Base-by-base conservation (phyloP, 1,140 invertebrate species). In the Hyles euphorbiae region DNA sequence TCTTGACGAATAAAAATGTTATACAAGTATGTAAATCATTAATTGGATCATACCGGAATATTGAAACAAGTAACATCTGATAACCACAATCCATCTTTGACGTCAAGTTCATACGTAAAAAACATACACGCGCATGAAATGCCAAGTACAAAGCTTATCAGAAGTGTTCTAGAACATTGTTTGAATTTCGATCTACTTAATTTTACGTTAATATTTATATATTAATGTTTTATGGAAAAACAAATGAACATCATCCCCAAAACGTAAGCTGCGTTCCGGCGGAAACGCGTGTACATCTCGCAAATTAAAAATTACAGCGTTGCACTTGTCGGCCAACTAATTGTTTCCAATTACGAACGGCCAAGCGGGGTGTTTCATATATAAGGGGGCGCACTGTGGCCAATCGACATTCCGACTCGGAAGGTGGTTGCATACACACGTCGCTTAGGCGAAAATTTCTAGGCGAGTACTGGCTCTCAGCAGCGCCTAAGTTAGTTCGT, bases 401-500 rank as follows among this genome's bases (percentile, higher is more conserved):
- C 68, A 72, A 75, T 76, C 70, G 69, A 67, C 83, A 86, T 86
- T 86, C 81, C 76, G 70, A 77, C 73, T 81, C 70, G 68, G 67
- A 72, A 74, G 67, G 75, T 83, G 57, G 76, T 82, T 71, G 79
- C 70, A 70, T 67, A 71, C 63, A 76, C 80, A 81, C 81, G 73
- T 76, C 63, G 67, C 83, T 88, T 86, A 86, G 85, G 75, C 83
- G 83, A 83, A 88, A 88, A 72, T 88, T 76, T 78, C 83, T 78
- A 79, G 76, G 83, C 83, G 83, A 86, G 83, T 86, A 77, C 83
- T 86, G 85, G 65, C 60, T 60, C 8, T 62, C 84, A 88, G 85
- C 78, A 88, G 85, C 85, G 85, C 82, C 74, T 78, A 62, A 70
- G 83, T 78, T 79, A 88, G 83, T 88, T 88, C 85, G 83, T 88